Base-by-base conservation (phyloP, 23 tunicate species). In the Trididemnum nubilum region DNA sequence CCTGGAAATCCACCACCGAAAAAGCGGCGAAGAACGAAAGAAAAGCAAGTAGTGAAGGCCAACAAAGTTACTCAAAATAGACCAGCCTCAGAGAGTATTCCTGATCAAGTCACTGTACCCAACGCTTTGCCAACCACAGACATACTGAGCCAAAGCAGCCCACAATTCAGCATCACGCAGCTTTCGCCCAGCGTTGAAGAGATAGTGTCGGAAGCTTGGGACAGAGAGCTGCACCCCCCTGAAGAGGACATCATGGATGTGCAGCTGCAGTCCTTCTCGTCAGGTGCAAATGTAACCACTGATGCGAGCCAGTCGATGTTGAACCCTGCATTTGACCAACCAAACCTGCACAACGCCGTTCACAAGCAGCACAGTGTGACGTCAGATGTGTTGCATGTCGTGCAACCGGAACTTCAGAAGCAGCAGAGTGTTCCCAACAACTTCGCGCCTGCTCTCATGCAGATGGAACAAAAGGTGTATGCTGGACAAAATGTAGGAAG, bases 241-340 rank as follows among this genome's bases (percentile, higher is more conserved):
- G 97, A 86, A 66, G 97, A 80, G 35, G 97, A 91, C 33, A 80
- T 91, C 38, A 81, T 91, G 85, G 86, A 77, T 25, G 32, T 89
- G 31, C 94, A 91, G 49, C 77, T 91, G 12, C 90, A 91, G 58
- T 83, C 89, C 54, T 73, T 91, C 24, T 58, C 72, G 21, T 75
- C 86, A 1, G 88, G 87, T n/a, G 73, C 83, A 1, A 85, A 69
- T 57, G 90, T 69, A 33, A 33, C 84, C 26, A 54, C 90, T 29
- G 84, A 54, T 0, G n/a, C 64, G 35, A 71, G 26, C 33, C 70
- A 65, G 49, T 32, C 52, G 26, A 78, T 26, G 35, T n/a, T 71
- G 0, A 82, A 71, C 35, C 50, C 76, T 26, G 33, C 76, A 24
- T 82, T 82, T 51, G 86, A 82, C 22, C 81, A 77, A 32, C 81